A percentile compares a stretch with the other conserved stretches of the same genome.
Evolutionary conservation across 2,888 invertebrate genomes (phyloP).

Genomic region (Timema cristinae): DNA sequence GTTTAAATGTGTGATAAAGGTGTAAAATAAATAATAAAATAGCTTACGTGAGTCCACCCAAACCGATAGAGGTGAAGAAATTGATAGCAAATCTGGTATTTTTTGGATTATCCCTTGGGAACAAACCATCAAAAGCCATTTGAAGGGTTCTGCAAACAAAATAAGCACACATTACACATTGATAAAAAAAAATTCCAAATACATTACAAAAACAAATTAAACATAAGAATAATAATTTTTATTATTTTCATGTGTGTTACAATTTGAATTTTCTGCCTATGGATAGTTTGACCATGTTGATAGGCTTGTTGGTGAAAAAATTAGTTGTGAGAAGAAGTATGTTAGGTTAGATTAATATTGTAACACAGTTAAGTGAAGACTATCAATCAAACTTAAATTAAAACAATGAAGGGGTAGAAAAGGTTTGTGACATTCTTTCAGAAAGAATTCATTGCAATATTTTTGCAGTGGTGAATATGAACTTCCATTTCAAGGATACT

Average conservation of each 20-base stretch:
- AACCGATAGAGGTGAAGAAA: conserved; percentile 94
- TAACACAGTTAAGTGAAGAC: no score
- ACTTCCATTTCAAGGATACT: no score
- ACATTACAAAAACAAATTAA: not conserved
- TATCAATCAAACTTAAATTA: no score
- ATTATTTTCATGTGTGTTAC: not conserved
- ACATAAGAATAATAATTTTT: not conserved
- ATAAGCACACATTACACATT: not conserved
- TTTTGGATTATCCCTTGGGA: conserved; percentile 93
- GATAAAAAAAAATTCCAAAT: not conserved
- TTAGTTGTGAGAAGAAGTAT: no score
- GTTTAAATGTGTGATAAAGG: not conserved
- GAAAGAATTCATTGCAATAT: no score
- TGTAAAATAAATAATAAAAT: not conserved
- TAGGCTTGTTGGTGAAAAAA: no score
- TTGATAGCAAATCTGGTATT: conserved; percentile 97
- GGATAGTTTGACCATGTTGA: no score
- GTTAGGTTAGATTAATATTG: no score
- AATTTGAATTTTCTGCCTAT: not conserved
- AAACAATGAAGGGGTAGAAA: no score
- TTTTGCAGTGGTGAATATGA: no score
- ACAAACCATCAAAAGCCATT: conserved; percentile 82
- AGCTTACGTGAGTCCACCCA: conserved; percentile 85
- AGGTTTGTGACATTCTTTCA: no score
- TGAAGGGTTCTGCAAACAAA: conserved; percentile 68